A percentile compares a stretch with the other conserved stretches of the same genome.
Evolutionary conservation across 2,888 invertebrate genomes (phyloP).

Genomic region (Stenurella melanura): DNA sequence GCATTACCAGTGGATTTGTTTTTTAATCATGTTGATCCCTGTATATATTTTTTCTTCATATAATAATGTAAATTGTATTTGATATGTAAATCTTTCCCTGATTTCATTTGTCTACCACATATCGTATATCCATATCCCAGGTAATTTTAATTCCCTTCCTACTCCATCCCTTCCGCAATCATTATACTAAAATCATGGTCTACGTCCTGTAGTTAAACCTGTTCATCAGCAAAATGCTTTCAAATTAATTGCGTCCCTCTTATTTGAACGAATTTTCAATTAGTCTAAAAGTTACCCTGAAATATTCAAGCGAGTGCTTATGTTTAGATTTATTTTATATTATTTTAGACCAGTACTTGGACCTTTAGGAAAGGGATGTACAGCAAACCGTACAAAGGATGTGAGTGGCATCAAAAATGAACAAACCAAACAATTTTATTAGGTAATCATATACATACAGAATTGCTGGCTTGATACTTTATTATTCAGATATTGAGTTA

Average conservation of each 20-base stretch:
- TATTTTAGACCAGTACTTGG: not conserved
- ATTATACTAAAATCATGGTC: conserved; percentile 21
- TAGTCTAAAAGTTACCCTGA: conserved; percentile 59
- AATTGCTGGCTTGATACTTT: no score
- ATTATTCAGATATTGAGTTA: no score
- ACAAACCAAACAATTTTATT: no score
- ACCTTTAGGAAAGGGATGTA: not conserved
- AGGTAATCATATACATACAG: no score
- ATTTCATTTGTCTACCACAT: not conserved
- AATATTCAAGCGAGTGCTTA: conserved; percentile 11
- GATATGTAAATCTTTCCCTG: not conserved
- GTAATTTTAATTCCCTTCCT: conserved; percentile 22
- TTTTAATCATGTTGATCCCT: no score
- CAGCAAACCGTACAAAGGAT: not conserved
- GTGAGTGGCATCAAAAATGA: no score
- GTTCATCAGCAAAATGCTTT: conserved; percentile 59
- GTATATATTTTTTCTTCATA: not conserved
- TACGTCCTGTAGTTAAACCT: conserved; percentile 29
- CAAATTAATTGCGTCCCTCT: conserved; percentile 57
- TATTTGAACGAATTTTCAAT: conserved; percentile 63
- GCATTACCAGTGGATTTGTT: no score
- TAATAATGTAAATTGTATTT: not conserved
- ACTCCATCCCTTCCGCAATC: not conserved
- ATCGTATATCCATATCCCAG: not conserved
- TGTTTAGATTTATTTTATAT: conserved; percentile 29